Evolutionary conservation across 2,888 invertebrate species (phyloP).

Genomic region (Parnassius glacialis): DNA sequence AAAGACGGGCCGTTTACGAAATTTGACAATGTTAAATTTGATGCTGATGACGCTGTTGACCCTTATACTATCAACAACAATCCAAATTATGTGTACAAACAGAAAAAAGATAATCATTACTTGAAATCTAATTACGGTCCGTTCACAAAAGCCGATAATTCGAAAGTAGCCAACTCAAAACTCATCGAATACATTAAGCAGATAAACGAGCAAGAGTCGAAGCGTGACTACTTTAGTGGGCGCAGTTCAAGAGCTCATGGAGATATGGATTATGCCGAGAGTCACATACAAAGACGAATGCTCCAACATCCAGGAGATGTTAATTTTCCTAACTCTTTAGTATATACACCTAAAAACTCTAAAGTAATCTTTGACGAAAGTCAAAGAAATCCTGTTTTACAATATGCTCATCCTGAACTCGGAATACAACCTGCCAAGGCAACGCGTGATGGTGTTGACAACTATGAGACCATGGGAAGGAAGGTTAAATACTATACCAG

Average conservation of each 20-base stretch:
- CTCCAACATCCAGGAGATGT: slow-evolving; percentile 84
- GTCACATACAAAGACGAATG: slow-evolving; percentile 86
- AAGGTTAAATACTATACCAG: slow-evolving; percentile 77
- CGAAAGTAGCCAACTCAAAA: slow-evolving; percentile 79
- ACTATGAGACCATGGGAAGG: slow-evolving; percentile 54
- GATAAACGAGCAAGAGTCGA: slow-evolving; percentile 83
- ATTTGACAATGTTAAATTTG: slow-evolving; percentile 78
- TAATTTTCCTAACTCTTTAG: slow-evolving; percentile 83
- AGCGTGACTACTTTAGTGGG: slow-evolving; percentile 81
- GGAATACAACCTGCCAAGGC: slow-evolving; percentile 88
- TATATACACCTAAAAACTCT: slow-evolving; percentile 83
- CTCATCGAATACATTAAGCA: slow-evolving; percentile 84
- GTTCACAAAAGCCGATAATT: slow-evolving; percentile 83
- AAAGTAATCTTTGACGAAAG: slow-evolving; percentile 85
- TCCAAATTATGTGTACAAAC: slow-evolving; percentile 65
- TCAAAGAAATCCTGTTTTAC: slow-evolving; percentile 86
- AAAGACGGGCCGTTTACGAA: slow-evolving; percentile 82
- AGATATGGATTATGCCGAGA: slow-evolving; percentile 71
- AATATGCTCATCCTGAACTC: slow-evolving; percentile 90
- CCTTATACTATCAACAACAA: slow-evolving; percentile 25
- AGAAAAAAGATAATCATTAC: slow-evolving; percentile 68
- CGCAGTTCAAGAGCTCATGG: slow-evolving; percentile 74
- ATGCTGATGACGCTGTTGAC: slow-evolving; percentile 56
- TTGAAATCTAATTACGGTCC: slow-evolving; percentile 80
- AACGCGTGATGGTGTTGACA: slow-evolving; percentile 63